Percentiles rank a stretch among this genome's conserved stretches.
phyloP scores from a whole-genome alignment of 1,140 invertebrate genomes.

The Thrips palmi region DNA sequence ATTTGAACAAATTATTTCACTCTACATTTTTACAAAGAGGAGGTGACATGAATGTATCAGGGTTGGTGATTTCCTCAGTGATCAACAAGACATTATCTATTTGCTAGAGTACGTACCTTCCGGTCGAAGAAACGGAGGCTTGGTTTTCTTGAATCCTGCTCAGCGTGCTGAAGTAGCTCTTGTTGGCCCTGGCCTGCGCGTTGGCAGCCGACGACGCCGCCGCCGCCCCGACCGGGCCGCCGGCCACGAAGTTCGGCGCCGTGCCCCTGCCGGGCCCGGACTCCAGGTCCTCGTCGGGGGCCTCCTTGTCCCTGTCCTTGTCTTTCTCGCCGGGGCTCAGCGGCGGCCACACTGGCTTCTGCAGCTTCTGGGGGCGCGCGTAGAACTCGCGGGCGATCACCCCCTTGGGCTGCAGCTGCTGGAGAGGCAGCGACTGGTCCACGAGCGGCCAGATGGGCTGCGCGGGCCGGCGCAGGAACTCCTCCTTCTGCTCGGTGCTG shows the following conservation, averaged over 20 bases:
- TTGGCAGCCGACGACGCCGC: background rate
- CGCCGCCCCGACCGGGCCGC: background rate
- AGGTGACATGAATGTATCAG: no score
- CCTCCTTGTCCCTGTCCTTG: background rate
- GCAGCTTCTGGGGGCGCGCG: slow-evolving; percentile 51
- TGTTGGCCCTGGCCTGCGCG: slow-evolving; percentile 1
- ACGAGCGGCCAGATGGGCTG: slow-evolving; percentile 29
- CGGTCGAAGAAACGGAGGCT: background rate
- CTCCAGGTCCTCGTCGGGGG: background rate
- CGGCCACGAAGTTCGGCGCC: background rate
- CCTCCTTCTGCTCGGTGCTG: slow-evolving; percentile 71
- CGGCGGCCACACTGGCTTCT: slow-evolving; percentile 53
- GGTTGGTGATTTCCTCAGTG: no score
- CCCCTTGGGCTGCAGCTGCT: slow-evolving; percentile 19
- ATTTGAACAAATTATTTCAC: no score
- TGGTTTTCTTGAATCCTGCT: slow-evolving; percentile 13
- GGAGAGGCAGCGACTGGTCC: slow-evolving; percentile 15
- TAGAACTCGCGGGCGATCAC: slow-evolving; percentile 48
- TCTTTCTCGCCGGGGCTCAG: slow-evolving; percentile 22
- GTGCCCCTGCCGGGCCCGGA: background rate
- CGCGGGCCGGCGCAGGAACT: slow-evolving; percentile 57
- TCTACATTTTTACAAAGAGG: no score
- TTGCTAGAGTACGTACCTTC: no score
- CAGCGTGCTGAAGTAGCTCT: slow-evolving; percentile 9
- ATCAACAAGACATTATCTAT: no score